Evolutionary conservation across 2,888 invertebrate species (phyloP).

Genomic region (Heterodera filipjevi): DNA sequence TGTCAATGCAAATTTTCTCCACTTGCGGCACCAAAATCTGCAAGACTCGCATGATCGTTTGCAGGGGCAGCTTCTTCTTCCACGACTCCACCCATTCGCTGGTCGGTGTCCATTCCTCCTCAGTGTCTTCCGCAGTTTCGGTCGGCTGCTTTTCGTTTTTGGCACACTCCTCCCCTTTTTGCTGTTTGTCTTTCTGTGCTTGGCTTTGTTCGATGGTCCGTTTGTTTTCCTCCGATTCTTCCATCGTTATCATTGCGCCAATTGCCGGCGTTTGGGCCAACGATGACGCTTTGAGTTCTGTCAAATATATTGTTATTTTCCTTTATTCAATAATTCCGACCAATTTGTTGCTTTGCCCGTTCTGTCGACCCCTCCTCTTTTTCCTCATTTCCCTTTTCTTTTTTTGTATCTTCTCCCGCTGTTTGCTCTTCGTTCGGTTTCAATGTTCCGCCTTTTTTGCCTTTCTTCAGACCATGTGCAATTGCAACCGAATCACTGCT

Average conservation of each 20-base stretch:
- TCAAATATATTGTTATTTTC: background rate
- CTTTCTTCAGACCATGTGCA: slow-evolving; percentile 73
- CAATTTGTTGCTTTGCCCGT: background rate
- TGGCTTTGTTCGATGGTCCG: background rate
- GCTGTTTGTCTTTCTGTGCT: background rate
- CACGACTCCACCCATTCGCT: slow-evolving; percentile 91
- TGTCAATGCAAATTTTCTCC: slow-evolving; percentile 99
- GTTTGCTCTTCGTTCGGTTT: slow-evolving; percentile 21
- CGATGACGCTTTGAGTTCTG: slow-evolving; percentile 73
- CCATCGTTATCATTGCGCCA: slow-evolving; percentile 79
- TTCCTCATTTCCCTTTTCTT: background rate
- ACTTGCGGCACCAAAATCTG: slow-evolving; percentile 99
- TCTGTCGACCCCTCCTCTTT: background rate
- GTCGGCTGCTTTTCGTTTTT: slow-evolving; percentile 5
- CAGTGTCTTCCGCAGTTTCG: slow-evolving; percentile 41
- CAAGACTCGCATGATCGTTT: slow-evolving; percentile 96
- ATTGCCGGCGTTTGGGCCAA: slow-evolving; percentile 89
- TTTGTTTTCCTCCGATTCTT: slow-evolving; percentile 20
- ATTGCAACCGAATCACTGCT: slow-evolving; percentile 90
- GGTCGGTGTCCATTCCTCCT: slow-evolving; percentile 79
- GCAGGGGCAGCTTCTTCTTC: slow-evolving; percentile 94
- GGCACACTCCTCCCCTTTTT: slow-evolving; percentile 16
- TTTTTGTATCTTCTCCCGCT: background rate
- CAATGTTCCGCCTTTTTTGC: slow-evolving; percentile 45
- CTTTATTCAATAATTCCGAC: background rate